A percentile compares a stretch with the other conserved stretches of the same genome.
Evolutionary conservation across 2,888 invertebrate genomes (phyloP).

Genomic region (Ectropis crepuscularia): DNA sequence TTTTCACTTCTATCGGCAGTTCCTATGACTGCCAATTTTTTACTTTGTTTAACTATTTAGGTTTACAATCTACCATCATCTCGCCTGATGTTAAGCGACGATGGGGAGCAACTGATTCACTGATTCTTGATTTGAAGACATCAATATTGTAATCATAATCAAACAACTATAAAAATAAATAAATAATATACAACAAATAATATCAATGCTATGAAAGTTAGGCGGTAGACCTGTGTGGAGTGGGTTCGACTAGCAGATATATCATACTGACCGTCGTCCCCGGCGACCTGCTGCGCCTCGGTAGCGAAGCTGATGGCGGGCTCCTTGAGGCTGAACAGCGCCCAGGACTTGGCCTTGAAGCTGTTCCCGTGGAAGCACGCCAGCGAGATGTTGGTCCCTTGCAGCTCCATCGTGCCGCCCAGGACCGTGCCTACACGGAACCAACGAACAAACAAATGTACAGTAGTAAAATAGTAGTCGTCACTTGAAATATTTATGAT

Average conservation of each 20-base stretch:
- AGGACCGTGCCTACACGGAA: constrained; percentile 88
- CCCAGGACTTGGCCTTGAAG: constrained; percentile 98
- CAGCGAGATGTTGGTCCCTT: constrained; percentile 95
- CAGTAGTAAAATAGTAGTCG: too few species aligned
- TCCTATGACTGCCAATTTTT: too few species aligned
- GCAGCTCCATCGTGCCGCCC: constrained; percentile 95
- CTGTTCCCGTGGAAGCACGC: constrained; percentile 99
- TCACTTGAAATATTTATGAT: not conserved
- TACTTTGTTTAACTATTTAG: too few species aligned
- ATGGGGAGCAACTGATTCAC: too few species aligned
- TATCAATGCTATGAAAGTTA: not conserved
- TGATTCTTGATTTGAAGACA: too few species aligned
- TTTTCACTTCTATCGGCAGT: too few species aligned
- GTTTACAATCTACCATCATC: too few species aligned
- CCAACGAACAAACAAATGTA: not conserved
- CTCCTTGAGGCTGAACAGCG: constrained; percentile 96
- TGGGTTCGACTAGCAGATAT: too few species aligned
- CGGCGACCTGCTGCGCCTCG: constrained; percentile 94
- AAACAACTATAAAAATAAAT: too few species aligned
- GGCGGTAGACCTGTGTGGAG: not conserved
- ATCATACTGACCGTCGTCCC: constrained; percentile 82
- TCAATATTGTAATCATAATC: too few species aligned
- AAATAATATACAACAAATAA: too few species aligned
- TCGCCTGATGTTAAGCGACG: too few species aligned
- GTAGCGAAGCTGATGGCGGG: constrained; percentile 97